These are phyloP conservation scores for Argynnis bischoffii DNA, from an alignment of 2,888 invertebrate genomes.

Conservation along the genomic window DNA sequence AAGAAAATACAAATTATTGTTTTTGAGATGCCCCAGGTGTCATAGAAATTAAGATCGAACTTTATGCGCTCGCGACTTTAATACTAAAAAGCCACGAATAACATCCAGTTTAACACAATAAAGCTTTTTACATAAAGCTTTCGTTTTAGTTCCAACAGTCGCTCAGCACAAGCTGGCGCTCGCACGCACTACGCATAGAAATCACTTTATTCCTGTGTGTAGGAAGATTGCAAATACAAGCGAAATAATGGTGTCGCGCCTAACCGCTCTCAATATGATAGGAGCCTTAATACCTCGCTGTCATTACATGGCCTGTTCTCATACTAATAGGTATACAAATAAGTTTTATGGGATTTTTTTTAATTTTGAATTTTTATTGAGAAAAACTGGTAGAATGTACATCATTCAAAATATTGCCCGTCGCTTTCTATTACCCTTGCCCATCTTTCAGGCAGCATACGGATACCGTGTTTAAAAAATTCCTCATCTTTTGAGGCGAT, in stretches of 20 bases:
- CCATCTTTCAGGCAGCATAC: too few relatives aligned
- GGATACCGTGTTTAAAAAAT: too few relatives aligned
- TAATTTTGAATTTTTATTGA: too few relatives aligned
- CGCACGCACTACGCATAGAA: slow-evolving; percentile 19
- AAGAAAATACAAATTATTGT: background rate
- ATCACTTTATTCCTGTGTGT: slow-evolving; percentile 1
- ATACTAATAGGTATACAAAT: too few relatives aligned
- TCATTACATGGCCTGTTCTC: too few relatives aligned
- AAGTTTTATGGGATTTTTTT: too few relatives aligned
- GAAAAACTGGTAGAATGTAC: too few relatives aligned
- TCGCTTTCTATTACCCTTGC: too few relatives aligned
- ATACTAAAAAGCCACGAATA: slow-evolving; percentile 5
- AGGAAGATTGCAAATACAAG: background rate
- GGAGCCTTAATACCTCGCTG: too few relatives aligned
- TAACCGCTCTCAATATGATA: background rate
- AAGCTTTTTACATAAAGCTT: slow-evolving; percentile 11
- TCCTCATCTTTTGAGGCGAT: too few relatives aligned
- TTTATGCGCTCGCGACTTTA: background rate
- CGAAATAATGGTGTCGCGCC: background rate
- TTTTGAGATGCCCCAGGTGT: background rate
- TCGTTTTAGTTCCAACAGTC: slow-evolving; percentile 3
- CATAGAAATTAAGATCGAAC: slow-evolving; percentile 1
- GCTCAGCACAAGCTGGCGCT: slow-evolving; percentile 9
- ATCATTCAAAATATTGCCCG: too few relatives aligned
- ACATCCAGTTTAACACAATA: slow-evolving; percentile 14